A percentile compares a stretch with the other conserved stretches of the same genome.
These are phyloP conservation scores for Amblyopsis hoosieri DNA, from an alignment of 2,797 vertebrate species.

Conservation along the genomic window DNA sequence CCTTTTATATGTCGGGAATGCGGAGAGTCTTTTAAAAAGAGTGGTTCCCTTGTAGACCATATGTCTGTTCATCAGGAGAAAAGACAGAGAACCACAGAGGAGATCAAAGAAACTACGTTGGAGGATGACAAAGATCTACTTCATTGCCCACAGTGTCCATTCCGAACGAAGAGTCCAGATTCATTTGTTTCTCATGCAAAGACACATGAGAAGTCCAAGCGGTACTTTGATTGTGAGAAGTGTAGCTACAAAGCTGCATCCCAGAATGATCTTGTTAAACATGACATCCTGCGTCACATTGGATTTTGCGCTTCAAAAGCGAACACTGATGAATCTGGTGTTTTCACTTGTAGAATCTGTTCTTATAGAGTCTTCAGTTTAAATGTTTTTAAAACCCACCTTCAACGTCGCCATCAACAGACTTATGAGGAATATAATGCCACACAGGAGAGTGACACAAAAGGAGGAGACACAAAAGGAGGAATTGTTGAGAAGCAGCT, in stretches of 20 bases:
- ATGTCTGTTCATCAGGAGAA: slow-evolving; percentile 91
- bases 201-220: slow-evolving; percentile 96
- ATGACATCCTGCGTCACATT: slow-evolving; percentile 87
- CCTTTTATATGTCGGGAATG: slow-evolving; percentile 95
- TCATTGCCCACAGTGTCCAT: slow-evolving; percentile 94
- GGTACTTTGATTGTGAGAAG: slow-evolving; percentile 92
- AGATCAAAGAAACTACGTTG: slow-evolving; percentile 84
- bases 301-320: slow-evolving; percentile 77
- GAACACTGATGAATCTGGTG: slow-evolving; percentile 66
- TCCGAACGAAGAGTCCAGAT: slow-evolving; percentile 95
- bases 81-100: slow-evolving; percentile 84
- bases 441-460: slow-evolving; percentile 37
- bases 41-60: slow-evolving; percentile 89
- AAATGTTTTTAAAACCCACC: slow-evolving; percentile 89
- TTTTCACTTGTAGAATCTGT: slow-evolving; percentile 85
- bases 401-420: slow-evolving; percentile 84
- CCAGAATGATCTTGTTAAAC: slow-evolving; percentile 88
- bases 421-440: slow-evolving; percentile 59
- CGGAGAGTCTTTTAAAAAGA: slow-evolving; percentile 90
- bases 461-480: slow-evolving; percentile 47
- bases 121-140: slow-evolving; percentile 87
- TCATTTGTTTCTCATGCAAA: slow-evolving; percentile 96
- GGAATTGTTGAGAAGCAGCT: slow-evolving; percentile 52
- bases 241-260: slow-evolving; percentile 91
- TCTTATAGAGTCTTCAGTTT: slow-evolving; percentile 87